Base-by-base conservation (phyloP, 1,140 invertebrate genomes). In the Cherax quadricarinatus region DNA sequence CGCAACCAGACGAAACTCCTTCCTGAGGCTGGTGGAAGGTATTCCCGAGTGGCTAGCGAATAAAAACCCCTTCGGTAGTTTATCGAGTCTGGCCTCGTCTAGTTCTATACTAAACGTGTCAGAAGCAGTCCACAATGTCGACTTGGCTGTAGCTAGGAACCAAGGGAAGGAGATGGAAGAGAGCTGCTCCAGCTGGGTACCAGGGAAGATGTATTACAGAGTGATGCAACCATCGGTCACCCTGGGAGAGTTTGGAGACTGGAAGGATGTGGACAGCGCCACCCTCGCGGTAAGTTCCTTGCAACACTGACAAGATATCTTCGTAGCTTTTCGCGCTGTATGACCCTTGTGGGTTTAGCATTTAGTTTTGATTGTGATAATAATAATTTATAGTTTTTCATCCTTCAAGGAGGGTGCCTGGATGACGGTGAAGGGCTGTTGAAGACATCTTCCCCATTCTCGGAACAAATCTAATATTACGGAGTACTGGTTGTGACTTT, bases 21-120 rank as follows among this genome's bases (percentile, higher is more conserved):
- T 89, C 41, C 18, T 51, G 9, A 30, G 49, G 41, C 9, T 24
- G 7, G 10, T 89, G 4, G 88, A 80, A 5, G 57, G 78, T 21
- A 14, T 89, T 16, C 88, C 88, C 14, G 88, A 89, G 79, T 83
- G 88, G 88, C 62, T 89, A 18, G 18, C 80, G 41, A 89, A 51
- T 24, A 88, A 79, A 51, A 30, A n/a, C 4, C 53, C 14, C 78
- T 30, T 66, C 41, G 80, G 62, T 41, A 89, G 88, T 49, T 30
- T 73, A 14, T 83, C 80, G 12, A 89, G 80, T 41, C 0, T 84
- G 21, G 30, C 49, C 86, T 5, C 18, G 24, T 60, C 78, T 41
- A 78, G n/a, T 18, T 57, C 86, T 21, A 87, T 18, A 9, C 10
- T 57, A 0, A 18, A 53, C 6, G 51, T 79, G 18, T 30, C 73